Evolutionary conservation across 2,888 invertebrate genomes (phyloP), one percentile per base, ranked within the genome.

Genomic region (Mactromeris polynyma): DNA sequence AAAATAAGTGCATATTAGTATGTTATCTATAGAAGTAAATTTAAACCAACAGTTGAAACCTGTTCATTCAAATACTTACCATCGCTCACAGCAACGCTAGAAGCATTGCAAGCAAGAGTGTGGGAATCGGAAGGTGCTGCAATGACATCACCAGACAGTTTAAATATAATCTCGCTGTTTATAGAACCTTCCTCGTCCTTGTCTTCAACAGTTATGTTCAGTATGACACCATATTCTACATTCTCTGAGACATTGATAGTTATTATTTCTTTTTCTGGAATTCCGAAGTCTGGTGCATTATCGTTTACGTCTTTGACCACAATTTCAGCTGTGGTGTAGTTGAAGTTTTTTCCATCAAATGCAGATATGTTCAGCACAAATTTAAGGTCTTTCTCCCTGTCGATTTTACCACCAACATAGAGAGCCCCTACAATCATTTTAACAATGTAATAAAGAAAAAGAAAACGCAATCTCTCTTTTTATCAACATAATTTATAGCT

Each of bases 281-380:
- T 3, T 21, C 86, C 81, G 80, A 93, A 92, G 14, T 69, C 33
- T 83, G 93, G 93, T 19, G 89, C 42, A 73, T 93, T 91, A 69
- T 93, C 93, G 87, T 93, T 93, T 9, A 89, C 58, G 81, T 93
- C 93, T n/a, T 46, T 2, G 1, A 93, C 87, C 40, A 42, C n/a
- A 0, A 93, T 85, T 0, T 84, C 85, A 14, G 93, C 92, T 1
- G 31, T 73, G 0, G 85, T 85, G 17, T 46, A 81, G 46, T 84
- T 83, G 14, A 42, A 77, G 38, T 86, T 51, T 54, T 17, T 33
- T 17, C 89, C 89, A 78, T 91, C 91, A 86, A 21, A 73, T 14
- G 89, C 91, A 0, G 84, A 79, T 19, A 93, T 82, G 42, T 86
- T 85, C 0, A 93, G 81, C 6, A 21, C 69, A 69, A 88, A 93